Base-by-base conservation (phyloP, 2,113 vertebrate genomes). In the Macaca mulatta region DNA sequence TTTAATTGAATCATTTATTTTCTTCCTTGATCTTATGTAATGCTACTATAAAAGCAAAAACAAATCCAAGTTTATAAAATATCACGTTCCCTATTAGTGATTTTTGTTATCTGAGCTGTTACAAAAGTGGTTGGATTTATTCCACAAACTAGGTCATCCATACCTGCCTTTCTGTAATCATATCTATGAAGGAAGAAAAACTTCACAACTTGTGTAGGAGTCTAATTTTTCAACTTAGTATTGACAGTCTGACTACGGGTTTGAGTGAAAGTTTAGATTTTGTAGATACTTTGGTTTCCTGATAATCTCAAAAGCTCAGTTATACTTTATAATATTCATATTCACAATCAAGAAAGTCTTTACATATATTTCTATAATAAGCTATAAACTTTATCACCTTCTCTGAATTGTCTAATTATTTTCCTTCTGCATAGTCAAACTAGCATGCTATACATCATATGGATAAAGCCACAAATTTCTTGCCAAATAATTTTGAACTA, bases 291-390 rank as follows among this genome's bases (percentile, higher is more conserved):
- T 61, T 22, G 74, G 6, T 22, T 95, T 79, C 88, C 23, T 90
- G 57, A 69, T n/a, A 72, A 35, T 92, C 67, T 94, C 78, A 89
- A 25, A 93, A 88, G 18, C 27, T 78, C 70, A 93, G 70, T 67
- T 89, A 87, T 5, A 84, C 4, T 70, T 89, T 64, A 90, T 77
- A 67, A 87, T 94, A 70, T 93, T 94, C 85, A 93, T 59, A 93
- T 35, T 55, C 12, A 77, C 8, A 75, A 97, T 96, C 55, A 93
- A 90, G 83, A 89, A 89, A 80, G 61, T 69, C 6, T 79, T 93
- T 50, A 32, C 59, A 52, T 75, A 50, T 8, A 43, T 45, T 75
- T 95, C 88, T 43, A 48, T 52, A 77, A 30, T 88, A 83, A 96
- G 94, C 23, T 87, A 75, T 69, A 95, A 92, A 84, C 85, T 72